Evolutionary conservation across 2,797 vertebrate genomes (phyloP).

Genomic region (Gastrophryne carolinensis): DNA sequence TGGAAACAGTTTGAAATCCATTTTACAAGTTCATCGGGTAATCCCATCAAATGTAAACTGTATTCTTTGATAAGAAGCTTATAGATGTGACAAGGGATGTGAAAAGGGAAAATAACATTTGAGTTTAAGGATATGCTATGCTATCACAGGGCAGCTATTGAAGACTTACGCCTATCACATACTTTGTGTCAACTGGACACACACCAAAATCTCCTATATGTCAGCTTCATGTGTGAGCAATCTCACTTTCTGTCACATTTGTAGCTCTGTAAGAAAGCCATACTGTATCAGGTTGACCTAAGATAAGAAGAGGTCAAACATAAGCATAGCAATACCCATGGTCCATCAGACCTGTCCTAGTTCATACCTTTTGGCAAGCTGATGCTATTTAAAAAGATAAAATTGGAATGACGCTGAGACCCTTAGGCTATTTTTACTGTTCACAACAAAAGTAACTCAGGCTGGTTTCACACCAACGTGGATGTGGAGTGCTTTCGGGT

Average conservation of each 20-base stretch:
- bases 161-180: constrained; percentile 49
- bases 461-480: too few relatives aligned
- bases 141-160: constrained; percentile 46
- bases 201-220: constrained; percentile 36
- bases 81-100: constrained; percentile 50
- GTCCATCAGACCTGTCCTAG: constrained; percentile 12
- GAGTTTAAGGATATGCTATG: constrained; percentile 43
- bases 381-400: not conserved
- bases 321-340: constrained; percentile 42
- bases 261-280: constrained; percentile 6
- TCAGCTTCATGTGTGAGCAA: constrained; percentile 29
- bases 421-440: not conserved
- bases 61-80: constrained; percentile 51
- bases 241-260: not conserved
- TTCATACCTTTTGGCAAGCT: not conserved
- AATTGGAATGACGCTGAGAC: not conserved
- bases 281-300: constrained; percentile 27
- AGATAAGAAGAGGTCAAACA: constrained; percentile 40
- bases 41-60: constrained; percentile 52
- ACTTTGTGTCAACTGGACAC: constrained; percentile 40
- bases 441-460: not conserved
- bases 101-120: constrained; percentile 52
- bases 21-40: constrained; percentile 53
- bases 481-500: too few relatives aligned
- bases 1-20: constrained; percentile 42